Conservation (phyloP, 1,140 invertebrate species). For the Leptoteleia sp. region DNA sequence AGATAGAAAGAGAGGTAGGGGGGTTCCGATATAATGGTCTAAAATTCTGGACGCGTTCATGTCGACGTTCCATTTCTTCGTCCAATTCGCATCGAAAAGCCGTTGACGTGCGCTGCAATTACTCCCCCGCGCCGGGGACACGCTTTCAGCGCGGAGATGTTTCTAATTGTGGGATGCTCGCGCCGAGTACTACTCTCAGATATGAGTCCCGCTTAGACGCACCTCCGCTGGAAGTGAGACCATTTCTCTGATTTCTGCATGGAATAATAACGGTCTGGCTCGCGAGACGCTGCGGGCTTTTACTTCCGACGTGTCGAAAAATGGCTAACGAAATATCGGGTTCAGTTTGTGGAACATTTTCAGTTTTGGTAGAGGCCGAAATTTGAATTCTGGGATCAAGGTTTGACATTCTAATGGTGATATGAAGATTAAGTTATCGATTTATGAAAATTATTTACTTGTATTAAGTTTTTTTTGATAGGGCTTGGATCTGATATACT, state of each 20-base stretch:
- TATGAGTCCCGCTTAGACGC: constrained; percentile 17
- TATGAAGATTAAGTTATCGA: too few species aligned
- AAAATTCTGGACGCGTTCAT: constrained; percentile 39
- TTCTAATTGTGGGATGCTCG: constrained; percentile 52
- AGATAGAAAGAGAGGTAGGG: constrained; percentile 47
- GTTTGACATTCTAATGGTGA: too few species aligned
- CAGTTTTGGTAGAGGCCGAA: too few species aligned
- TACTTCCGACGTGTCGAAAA: too few species aligned
- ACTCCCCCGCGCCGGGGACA: constrained; percentile 26
- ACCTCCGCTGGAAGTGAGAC: constrained; percentile 6
- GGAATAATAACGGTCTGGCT: constrained; percentile 14
- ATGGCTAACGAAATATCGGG: too few species aligned
- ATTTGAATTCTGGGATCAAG: too few species aligned
- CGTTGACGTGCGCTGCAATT: constrained; percentile 57
- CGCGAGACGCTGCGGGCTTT: neutral
- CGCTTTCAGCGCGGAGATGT: constrained; percentile 25
- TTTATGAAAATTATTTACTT: too few species aligned
- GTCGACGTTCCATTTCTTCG: constrained; percentile 44
- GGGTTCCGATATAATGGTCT: constrained; percentile 22
- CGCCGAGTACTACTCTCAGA: constrained; percentile 19
- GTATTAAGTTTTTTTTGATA: too few species aligned
- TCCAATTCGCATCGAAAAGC: constrained; percentile 46
- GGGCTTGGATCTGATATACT: too few species aligned
- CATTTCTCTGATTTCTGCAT: constrained; percentile 24
- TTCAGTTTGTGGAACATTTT: too few species aligned